Percentiles rank a stretch among this genome's conserved stretches.
These are phyloP conservation scores for Acleris cristana DNA, from an alignment of 2,888 invertebrate species.

Conservation along the genomic window DNA sequence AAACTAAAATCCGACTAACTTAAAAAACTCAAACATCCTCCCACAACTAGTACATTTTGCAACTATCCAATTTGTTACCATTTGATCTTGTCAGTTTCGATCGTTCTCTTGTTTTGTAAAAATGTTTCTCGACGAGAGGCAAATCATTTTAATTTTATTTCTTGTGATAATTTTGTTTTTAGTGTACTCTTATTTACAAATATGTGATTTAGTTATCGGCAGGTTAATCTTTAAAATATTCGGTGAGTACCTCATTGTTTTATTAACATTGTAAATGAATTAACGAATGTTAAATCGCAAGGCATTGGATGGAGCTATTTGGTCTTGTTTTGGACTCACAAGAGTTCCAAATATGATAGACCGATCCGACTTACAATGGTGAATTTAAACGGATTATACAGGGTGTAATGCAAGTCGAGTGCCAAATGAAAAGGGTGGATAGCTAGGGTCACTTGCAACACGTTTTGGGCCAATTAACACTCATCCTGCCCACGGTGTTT, in stretches of 20 bases:
- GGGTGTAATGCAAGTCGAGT: too few relatives aligned
- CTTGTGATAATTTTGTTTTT: constrained; percentile 53
- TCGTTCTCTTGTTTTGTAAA: constrained; percentile 38
- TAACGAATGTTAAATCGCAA: too few relatives aligned
- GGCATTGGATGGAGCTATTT: neutral
- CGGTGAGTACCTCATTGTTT: constrained; percentile 56
- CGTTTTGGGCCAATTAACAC: too few relatives aligned
- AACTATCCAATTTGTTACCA: constrained; percentile 9
- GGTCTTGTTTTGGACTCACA: too few relatives aligned
- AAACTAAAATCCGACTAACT: constrained; percentile 23
- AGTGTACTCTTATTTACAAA: constrained; percentile 63
- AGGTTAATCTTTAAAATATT: constrained; percentile 64
- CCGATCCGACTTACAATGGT: too few relatives aligned
- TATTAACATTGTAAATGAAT: neutral
- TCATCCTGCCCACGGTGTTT: too few relatives aligned
- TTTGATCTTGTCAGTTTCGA: neutral
- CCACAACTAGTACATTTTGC: neutral
- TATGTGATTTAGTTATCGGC: constrained; percentile 67
- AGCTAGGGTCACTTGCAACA: too few relatives aligned
- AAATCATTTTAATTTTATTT: constrained; percentile 61
- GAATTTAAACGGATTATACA: too few relatives aligned
- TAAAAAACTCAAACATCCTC: neutral
- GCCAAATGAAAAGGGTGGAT: too few relatives aligned
- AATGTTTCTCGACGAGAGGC: constrained; percentile 65
- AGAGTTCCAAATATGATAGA: too few relatives aligned